Conservation (phyloP, 2,888 invertebrate species). For the Apoderus coryli region DNA sequence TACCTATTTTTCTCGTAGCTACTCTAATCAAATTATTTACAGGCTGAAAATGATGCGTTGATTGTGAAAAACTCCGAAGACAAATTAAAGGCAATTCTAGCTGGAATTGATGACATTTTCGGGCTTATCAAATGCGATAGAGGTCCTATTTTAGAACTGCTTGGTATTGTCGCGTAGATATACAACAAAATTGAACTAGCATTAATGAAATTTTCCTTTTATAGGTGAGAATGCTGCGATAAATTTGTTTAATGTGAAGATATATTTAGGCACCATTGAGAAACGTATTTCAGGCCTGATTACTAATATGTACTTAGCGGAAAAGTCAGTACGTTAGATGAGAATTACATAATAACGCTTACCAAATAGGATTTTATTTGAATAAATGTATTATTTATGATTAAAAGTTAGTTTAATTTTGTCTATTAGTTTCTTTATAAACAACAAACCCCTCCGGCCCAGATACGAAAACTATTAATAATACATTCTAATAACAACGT, state of each 20-base stretch:
- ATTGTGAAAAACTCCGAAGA: constrained; percentile 21
- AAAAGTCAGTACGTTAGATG: constrained; percentile 25
- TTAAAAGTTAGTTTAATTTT: no score
- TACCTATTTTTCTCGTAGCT: no score
- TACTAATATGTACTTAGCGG: constrained; percentile 35
- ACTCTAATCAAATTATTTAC: constrained; percentile 11
- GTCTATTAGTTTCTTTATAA: no score
- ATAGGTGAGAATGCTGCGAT: constrained; percentile 50
- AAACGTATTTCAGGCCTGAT: constrained; percentile 54
- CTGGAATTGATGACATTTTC: constrained; percentile 29
- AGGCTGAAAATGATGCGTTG: constrained; percentile 19
- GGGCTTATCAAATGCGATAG: constrained; percentile 57
- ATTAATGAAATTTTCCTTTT: constrained; percentile 15
- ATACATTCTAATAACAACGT: no score
- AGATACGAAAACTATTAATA: no score
- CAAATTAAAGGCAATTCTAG: constrained; percentile 17
- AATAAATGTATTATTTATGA: no score
- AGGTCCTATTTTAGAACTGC: constrained; percentile 52
- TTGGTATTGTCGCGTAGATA: no score
- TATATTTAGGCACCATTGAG: constrained; percentile 73
- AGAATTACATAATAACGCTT: no score
- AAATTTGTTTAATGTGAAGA: constrained; percentile 60
- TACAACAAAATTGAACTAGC: no score
- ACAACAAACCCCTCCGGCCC: no score
- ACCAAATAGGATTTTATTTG: no score